Evolutionary conservation across 1,140 invertebrate species (phyloP).

Genomic region (Listronotus oregonensis): DNA sequence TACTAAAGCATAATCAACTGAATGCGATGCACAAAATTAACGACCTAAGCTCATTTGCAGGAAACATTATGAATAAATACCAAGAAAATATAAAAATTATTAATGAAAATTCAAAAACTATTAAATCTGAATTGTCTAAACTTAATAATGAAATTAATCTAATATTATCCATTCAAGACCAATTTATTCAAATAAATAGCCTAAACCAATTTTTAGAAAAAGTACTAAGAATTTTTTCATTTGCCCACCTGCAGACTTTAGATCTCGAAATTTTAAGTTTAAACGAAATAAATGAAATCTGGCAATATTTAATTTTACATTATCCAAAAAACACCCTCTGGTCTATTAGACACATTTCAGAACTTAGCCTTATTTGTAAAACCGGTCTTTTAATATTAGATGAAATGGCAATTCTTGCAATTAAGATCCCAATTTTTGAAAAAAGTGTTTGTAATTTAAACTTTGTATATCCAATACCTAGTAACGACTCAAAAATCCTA

Average conservation of each 20-base stretch:
- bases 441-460: background rate
- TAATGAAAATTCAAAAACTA: background rate
- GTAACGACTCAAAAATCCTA: slow-evolving; percentile 5
- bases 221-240: slow-evolving; percentile 3
- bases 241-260: background rate
- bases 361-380: slow-evolving; percentile 18
- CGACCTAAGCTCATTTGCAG: slow-evolving; percentile 17
- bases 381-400: background rate
- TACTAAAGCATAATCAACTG: slow-evolving; percentile 13
- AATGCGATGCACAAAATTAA: slow-evolving; percentile 21
- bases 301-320: slow-evolving; percentile 2
- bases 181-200: background rate
- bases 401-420: slow-evolving; percentile 13
- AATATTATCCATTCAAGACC: background rate
- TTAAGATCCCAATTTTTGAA: slow-evolving; percentile 17
- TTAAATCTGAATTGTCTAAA: background rate
- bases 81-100: too few relatives aligned
- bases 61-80: background rate
- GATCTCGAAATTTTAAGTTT: slow-evolving; percentile 5
- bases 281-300: slow-evolving; percentile 11
- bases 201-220: slow-evolving; percentile 3
- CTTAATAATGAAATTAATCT: background rate
- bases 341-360: slow-evolving; percentile 6
- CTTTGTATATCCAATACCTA: slow-evolving; percentile 3
- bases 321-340: slow-evolving; percentile 19